Conservation (phyloP, 1,140 invertebrate genomes). For the Maconellicoccus hirsutus region DNA sequence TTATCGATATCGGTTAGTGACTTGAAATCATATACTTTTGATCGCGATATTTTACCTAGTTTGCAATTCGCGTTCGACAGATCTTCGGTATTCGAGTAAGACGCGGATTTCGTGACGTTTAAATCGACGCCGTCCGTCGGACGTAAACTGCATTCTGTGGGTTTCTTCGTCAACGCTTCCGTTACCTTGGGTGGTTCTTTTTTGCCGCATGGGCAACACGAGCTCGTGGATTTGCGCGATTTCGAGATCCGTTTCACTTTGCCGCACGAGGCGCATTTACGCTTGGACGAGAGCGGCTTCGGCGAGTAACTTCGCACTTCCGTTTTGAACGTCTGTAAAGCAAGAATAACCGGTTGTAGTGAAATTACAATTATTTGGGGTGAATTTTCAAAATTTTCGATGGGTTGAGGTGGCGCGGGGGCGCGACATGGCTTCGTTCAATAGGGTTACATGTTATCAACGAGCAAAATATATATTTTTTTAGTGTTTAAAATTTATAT, state of each 20-base stretch:
- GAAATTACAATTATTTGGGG: too few species aligned
- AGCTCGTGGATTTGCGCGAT: not conserved
- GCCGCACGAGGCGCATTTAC: not conserved
- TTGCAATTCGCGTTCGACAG: not conserved
- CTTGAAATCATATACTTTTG: conserved; percentile 7
- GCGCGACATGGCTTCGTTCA: too few species aligned
- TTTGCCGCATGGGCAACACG: not conserved
- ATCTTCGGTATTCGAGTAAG: not conserved
- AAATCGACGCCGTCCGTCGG: not conserved
- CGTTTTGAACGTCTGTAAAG: not conserved
- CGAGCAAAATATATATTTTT: too few species aligned
- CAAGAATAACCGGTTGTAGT: too few species aligned
- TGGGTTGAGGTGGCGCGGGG: too few species aligned
- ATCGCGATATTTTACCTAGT: not conserved
- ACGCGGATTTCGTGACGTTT: not conserved
- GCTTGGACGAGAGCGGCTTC: not conserved
- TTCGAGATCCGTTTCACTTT: conserved; percentile 4
- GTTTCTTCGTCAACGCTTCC: not conserved
- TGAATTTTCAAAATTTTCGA: too few species aligned
- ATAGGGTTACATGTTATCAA: too few species aligned
- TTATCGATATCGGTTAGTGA: not conserved
- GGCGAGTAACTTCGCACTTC: conserved; percentile 13
- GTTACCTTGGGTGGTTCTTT: not conserved
- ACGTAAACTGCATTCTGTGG: not conserved
- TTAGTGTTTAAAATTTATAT: too few species aligned